Evolutionary conservation across 2,113 vertebrate genomes (phyloP).

Genomic region (Campylomormyrus tamandua): DNA sequence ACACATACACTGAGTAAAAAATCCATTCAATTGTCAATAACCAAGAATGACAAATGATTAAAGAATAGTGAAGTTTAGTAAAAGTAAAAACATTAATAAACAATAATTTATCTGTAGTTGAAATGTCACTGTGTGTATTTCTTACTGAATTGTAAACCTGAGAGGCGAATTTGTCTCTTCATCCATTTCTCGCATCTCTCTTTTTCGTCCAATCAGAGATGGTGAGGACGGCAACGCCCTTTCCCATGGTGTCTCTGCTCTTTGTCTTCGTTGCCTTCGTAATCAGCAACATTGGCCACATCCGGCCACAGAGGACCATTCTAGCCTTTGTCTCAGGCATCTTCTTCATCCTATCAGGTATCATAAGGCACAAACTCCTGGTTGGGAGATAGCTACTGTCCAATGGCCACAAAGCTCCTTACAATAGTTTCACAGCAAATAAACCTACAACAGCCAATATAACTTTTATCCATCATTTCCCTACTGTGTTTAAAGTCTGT

Average conservation of each 20-base stretch:
- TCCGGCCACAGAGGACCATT: conserved; percentile 80
- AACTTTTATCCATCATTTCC: not conserved
- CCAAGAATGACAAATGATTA: not conserved
- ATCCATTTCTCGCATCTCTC: not conserved
- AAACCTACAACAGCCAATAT: not conserved
- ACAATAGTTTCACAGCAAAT: not conserved
- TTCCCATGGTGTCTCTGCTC: conserved; percentile 84
- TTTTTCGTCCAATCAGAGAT: conserved; percentile 58
- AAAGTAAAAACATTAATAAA: not conserved
- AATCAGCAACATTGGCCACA: conserved; percentile 86
- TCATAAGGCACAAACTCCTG: conserved; percentile 14
- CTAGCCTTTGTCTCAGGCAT: conserved; percentile 84
- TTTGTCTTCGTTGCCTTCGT: conserved; percentile 86
- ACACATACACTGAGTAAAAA: not conserved
- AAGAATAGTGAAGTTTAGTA: not conserved
- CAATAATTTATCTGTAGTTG: not conserved
- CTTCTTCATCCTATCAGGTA: conserved; percentile 86
- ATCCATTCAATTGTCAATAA: not conserved
- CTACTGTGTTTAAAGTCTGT: not conserved
- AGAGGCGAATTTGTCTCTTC: not conserved
- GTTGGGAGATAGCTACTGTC: not conserved
- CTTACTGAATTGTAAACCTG: not conserved
- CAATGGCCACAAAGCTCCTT: not conserved
- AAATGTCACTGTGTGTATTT: not conserved
- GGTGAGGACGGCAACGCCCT: conserved; percentile 78